A percentile compares a stretch with the other conserved stretches of the same genome.
phyloP scores from a whole-genome alignment of 2,113 vertebrate genomes.

The Agelaius tricolor region DNA sequence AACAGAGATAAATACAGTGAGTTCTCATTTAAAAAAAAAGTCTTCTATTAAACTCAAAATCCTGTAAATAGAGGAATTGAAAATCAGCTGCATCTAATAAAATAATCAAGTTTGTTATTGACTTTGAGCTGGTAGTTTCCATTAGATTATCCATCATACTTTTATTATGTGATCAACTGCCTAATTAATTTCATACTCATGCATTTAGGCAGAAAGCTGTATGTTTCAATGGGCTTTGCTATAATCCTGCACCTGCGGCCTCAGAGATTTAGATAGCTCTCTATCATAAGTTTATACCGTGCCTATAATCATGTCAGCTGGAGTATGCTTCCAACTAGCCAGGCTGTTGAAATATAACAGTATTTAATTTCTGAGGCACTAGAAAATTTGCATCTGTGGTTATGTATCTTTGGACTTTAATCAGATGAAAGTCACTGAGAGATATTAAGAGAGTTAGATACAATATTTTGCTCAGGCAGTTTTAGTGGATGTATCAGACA shows the following conservation, averaged over 20 bases:
- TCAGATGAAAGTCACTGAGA: conserved; percentile 78
- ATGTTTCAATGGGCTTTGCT: conserved; percentile 76
- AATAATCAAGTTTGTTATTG: conserved; percentile 73
- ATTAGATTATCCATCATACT: conserved; percentile 77
- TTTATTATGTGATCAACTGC: conserved; percentile 82
- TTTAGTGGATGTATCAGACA: conserved; percentile 77
- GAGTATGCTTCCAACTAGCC: conserved; percentile 66
- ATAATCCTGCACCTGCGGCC: conserved; percentile 81
- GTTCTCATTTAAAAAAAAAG: conserved; percentile 71
- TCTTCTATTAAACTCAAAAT: conserved; percentile 71
- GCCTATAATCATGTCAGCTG: conserved; percentile 77
- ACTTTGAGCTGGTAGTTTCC: conserved; percentile 74
- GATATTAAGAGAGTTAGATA: conserved; percentile 79
- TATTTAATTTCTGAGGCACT: conserved; percentile 75
- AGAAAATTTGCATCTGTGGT: conserved; percentile 79
- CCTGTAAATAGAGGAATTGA: conserved; percentile 70
- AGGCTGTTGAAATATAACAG: conserved; percentile 69
- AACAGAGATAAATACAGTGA: conserved; percentile 78
- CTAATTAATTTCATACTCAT: conserved; percentile 81
- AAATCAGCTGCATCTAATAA: conserved; percentile 79
- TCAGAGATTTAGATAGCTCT: conserved; percentile 75
- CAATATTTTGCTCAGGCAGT: conserved; percentile 81
- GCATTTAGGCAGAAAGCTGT: conserved; percentile 76
- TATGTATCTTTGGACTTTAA: conserved; percentile 80
- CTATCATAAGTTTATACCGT: conserved; percentile 68